Conservation (phyloP, 2,888 invertebrate species). For the Leptinotarsa peninsularis region DNA sequence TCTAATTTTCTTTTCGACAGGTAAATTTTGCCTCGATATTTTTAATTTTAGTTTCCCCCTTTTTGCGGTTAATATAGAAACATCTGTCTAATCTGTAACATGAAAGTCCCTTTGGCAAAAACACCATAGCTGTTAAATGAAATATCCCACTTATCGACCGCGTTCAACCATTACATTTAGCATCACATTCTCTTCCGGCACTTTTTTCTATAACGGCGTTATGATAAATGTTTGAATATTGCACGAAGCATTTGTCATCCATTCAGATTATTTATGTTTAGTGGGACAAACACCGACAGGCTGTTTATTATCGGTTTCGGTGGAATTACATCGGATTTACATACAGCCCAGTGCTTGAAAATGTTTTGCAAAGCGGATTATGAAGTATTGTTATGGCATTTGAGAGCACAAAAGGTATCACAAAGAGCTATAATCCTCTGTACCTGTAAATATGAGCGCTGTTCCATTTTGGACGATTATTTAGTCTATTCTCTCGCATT, state of each 20-base stretch:
- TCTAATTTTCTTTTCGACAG: too few relatives aligned
- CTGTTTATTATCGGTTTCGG: constrained; percentile 51
- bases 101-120: constrained; percentile 30
- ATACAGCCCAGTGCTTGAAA: constrained; percentile 46
- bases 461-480: constrained; percentile 20
- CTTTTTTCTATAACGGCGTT: constrained; percentile 36
- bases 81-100: constrained; percentile 18
- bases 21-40: too few relatives aligned
- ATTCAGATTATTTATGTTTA: constrained; percentile 56
- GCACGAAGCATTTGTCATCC: constrained; percentile 54
- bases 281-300: constrained; percentile 53
- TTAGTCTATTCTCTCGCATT: constrained; percentile 3
- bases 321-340: constrained; percentile 54
- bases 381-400: constrained; percentile 54
- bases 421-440: constrained; percentile 41
- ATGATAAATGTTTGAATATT: constrained; percentile 44
- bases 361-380: constrained; percentile 57
- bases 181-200: constrained; percentile 60
- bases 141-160: constrained; percentile 60
- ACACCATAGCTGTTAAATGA: constrained; percentile 38
- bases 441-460: constrained; percentile 43
- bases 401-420: constrained; percentile 54
- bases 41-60: neutral
- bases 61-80: neutral
- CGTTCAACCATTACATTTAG: constrained; percentile 59